Base-by-base conservation (phyloP, 1,140 invertebrate genomes). In the Dendroctonus valens region DNA sequence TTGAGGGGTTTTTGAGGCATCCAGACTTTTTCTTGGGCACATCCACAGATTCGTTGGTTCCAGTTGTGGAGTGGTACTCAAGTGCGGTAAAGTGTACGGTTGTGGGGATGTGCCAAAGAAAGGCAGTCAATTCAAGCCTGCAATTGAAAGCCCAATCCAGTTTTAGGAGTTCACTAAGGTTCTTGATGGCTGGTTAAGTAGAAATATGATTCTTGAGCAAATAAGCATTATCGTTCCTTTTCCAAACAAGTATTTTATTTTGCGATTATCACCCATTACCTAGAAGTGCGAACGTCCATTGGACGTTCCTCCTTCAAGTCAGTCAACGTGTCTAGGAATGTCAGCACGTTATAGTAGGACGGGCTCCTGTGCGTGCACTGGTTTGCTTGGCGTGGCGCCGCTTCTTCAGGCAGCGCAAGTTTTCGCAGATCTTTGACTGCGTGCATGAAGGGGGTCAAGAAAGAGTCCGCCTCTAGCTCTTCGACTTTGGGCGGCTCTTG, bases 321-420 rank as follows among this genome's bases (percentile, higher is more conserved):
- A 12, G 42, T 59, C 15, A 70, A 39, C 26, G 37, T 62, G 40
- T 70, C 66, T 50, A 70, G 59, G 46, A 70, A 70, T 52, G 9
- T 51, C 11, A 70, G 14, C 3, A 70, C 55, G 57, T 71, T 71
- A 57, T 66, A 71, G 39, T 63, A 71, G 7, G 70, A 71, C 3
- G 67, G 63, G 7, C 70, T 71, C 26, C 12, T 53, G 15, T 52
- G 41, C 41, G 38, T 37, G 51, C 15, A 12, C 46, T 62, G 7
- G 51, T 39, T 60, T 55, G 46, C 12, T 38, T 41, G 5, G 62
- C 48, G 6, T 50, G 50, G 41, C 1, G 3, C 40, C 39, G 52
- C 0, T 14, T 48, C 48, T 0, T 58, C 41, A 6, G 14, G 3
- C 11, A 6, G 11, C 7, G 49, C 1, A 26, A 26, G 26, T 57